Conservation (phyloP, 2,797 vertebrate genomes). For the Chromis chromis region DNA sequence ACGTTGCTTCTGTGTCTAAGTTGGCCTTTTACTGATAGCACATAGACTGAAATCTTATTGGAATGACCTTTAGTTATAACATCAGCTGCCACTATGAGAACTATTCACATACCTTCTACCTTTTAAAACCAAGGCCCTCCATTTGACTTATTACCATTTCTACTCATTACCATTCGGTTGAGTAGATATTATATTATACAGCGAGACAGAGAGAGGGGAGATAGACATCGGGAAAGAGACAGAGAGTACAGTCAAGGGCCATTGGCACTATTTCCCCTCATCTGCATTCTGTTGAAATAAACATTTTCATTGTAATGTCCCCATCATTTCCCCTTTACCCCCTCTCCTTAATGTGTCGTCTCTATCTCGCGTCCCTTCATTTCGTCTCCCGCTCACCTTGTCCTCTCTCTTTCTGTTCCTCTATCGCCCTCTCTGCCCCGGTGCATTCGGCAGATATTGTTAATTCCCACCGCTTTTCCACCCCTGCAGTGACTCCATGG, state of each 20-base stretch:
- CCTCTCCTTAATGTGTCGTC: slow-evolving; percentile 33
- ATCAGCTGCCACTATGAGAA: slow-evolving; percentile 41
- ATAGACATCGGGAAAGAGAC: slow-evolving; percentile 14
- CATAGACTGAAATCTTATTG: slow-evolving; percentile 49
- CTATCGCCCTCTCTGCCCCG: slow-evolving; percentile 41
- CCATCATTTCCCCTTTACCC: slow-evolving; percentile 30
- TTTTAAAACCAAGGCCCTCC: slow-evolving; percentile 40
- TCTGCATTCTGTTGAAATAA: slow-evolving; percentile 67
- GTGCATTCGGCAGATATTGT: slow-evolving; percentile 65
- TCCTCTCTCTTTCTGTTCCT: slow-evolving; percentile 47
- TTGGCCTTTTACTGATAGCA: slow-evolving; percentile 62
- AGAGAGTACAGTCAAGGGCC: slow-evolving; percentile 14
- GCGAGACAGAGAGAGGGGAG: slow-evolving; percentile 17
- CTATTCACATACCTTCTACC: slow-evolving; percentile 35
- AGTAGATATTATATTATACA: slow-evolving; percentile 47
- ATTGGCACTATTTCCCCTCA: slow-evolving; percentile 38
- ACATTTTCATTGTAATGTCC: slow-evolving; percentile 45
- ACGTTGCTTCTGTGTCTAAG: slow-evolving; percentile 24
- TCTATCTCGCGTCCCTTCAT: slow-evolving; percentile 46
- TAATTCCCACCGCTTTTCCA: slow-evolving; percentile 55
- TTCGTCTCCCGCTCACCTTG: slow-evolving; percentile 49
- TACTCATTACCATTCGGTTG: slow-evolving; percentile 49
- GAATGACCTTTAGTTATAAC: slow-evolving; percentile 71
- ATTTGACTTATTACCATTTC: slow-evolving; percentile 51
- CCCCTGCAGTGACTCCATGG: slow-evolving; percentile 67